Evolutionary conservation across 2,888 invertebrate species (phyloP).

Genomic region (Lysandra coridon): DNA sequence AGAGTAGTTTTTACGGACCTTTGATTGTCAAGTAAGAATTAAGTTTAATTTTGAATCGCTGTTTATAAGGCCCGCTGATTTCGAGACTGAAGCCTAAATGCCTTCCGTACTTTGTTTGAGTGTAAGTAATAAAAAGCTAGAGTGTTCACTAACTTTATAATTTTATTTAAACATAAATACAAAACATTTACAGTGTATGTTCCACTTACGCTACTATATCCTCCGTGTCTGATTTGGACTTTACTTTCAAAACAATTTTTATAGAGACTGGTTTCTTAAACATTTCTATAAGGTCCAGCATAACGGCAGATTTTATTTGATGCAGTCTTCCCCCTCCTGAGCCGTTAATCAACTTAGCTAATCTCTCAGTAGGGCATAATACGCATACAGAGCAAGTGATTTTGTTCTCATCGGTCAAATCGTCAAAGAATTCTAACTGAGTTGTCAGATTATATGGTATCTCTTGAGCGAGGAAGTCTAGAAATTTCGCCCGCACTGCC

Average conservation of each 20-base stretch:
- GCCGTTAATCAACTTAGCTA: conserved; percentile 85
- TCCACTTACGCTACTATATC: conserved; percentile 38
- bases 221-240: conserved; percentile 46
- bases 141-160: not conserved
- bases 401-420: conserved; percentile 72
- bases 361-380: conserved; percentile 82
- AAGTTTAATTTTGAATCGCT: too few relatives aligned
- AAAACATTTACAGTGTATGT: not conserved
- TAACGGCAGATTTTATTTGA: conserved; percentile 84
- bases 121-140: not conserved
- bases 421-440: conserved; percentile 84
- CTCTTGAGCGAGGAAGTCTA: conserved; percentile 91
- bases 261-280: conserved; percentile 82
- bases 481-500: conserved; percentile 89
- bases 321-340: conserved; percentile 84
- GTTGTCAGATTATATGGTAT: conserved; percentile 89
- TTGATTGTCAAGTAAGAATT: too few relatives aligned
- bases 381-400: conserved; percentile 80
- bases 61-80: too few relatives aligned
- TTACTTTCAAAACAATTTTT: conserved; percentile 57
- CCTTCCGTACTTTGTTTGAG: not conserved
- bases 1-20: too few relatives aligned
- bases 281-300: conserved; percentile 82
- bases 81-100: too few relatives aligned
- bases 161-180: not conserved